Conservation (phyloP, 2,888 invertebrate genomes). For the Artemia sinica region DNA sequence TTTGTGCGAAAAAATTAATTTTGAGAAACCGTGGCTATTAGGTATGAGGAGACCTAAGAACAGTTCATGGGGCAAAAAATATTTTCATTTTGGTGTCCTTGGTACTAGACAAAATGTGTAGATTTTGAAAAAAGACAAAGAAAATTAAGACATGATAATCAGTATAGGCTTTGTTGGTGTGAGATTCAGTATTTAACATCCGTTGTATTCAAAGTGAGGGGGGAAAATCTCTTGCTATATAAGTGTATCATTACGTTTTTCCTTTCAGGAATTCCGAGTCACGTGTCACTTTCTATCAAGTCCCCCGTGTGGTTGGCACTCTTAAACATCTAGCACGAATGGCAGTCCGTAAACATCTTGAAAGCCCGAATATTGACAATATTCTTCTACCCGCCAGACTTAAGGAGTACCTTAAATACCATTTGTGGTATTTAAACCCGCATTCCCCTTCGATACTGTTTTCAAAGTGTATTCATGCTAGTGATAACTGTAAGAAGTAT, state of each 20-base stretch:
- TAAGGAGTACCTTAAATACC: conserved; percentile 32
- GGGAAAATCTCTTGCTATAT: background rate
- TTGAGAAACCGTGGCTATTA: too few relatives aligned
- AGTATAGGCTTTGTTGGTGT: too few relatives aligned
- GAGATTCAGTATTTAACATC: background rate
- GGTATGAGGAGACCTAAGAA: too few relatives aligned
- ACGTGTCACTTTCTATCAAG: conserved; percentile 31
- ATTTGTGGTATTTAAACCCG: conserved; percentile 24
- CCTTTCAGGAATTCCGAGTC: conserved; percentile 32
- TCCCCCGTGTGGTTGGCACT: conserved; percentile 29
- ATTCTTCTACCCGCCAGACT: conserved; percentile 31
- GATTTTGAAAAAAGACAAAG: too few relatives aligned
- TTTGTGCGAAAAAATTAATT: too few relatives aligned
- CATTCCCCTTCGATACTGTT: too few relatives aligned
- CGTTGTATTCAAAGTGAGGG: conserved; percentile 21
- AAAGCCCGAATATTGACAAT: conserved; percentile 28
- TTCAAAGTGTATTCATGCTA: too few relatives aligned
- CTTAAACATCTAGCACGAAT: conserved; percentile 33
- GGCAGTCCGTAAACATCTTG: conserved; percentile 28
- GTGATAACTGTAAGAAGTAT: too few relatives aligned
- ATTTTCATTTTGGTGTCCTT: too few relatives aligned
- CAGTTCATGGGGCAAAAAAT: too few relatives aligned
- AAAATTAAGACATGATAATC: too few relatives aligned
- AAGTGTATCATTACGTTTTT: conserved; percentile 18
- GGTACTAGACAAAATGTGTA: too few relatives aligned